Conservation (phyloP, 2,888 invertebrate genomes). For the Gonocerus acuteangulatus region DNA sequence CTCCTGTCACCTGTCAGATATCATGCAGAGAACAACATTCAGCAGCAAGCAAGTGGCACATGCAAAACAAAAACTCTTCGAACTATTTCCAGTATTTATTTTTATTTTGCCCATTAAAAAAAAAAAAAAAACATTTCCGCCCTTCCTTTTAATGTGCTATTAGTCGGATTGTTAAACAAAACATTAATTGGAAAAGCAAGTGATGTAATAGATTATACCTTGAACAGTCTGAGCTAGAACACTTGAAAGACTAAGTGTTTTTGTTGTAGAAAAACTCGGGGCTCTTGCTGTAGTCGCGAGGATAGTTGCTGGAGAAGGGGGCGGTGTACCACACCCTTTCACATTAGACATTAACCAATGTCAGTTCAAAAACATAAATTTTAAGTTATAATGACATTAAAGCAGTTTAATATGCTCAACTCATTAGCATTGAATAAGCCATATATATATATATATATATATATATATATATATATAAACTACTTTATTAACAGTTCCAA, state of each 20-base stretch:
- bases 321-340: conserved; percentile 38
- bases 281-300: conserved; percentile 36
- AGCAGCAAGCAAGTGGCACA: conserved; percentile 15
- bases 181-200: conserved; percentile 1
- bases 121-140: no score
- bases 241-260: conserved; percentile 28
- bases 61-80: conserved; percentile 2
- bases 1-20: conserved; percentile 11
- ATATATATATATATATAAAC: no score
- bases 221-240: conserved; percentile 45
- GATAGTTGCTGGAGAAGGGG: conserved; percentile 39
- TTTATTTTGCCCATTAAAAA: no score
- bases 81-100: no score
- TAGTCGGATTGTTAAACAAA: conserved; percentile 2
- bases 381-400: conserved; percentile 16
- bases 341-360: conserved; percentile 29
- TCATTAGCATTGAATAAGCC: no score
- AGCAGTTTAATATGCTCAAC: no score
- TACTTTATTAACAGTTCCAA: no score
- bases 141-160: no score
- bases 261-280: conserved; percentile 31
- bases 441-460: no score
- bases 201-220: conserved; percentile 41
- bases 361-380: conserved; percentile 21
- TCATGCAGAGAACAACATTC: conserved; percentile 24